phyloP scores from a whole-genome alignment of 2,888 invertebrate genomes.

The Lottia gigantea region DNA sequence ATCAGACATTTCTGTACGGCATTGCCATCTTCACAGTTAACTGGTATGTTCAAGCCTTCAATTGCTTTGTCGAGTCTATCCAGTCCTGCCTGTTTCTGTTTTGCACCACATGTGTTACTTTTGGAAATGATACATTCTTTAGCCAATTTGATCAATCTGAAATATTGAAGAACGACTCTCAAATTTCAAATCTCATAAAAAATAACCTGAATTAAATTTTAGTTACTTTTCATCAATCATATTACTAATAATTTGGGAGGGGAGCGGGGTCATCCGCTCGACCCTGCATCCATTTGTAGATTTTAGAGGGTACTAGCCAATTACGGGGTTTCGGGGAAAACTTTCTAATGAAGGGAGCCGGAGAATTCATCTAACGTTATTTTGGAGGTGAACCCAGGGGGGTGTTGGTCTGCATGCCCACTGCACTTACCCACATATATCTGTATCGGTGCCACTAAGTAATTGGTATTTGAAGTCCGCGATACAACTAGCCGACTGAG shows the following conservation, averaged over 20 bases:
- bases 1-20: neutral
- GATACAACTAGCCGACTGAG: slow-evolving; percentile 25
- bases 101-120: slow-evolving; percentile 25
- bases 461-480: slow-evolving; percentile 23
- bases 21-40: neutral
- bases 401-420: too few relatives aligned
- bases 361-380: too few relatives aligned
- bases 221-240: too few relatives aligned
- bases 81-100: slow-evolving; percentile 23
- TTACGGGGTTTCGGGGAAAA: too few relatives aligned
- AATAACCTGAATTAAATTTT: too few relatives aligned
- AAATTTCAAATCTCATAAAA: neutral
- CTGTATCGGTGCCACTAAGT: slow-evolving; percentile 14
- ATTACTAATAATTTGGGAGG: too few relatives aligned
- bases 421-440: slow-evolving; percentile 31
- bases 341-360: too few relatives aligned
- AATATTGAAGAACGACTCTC: neutral
- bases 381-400: too few relatives aligned
- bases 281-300: too few relatives aligned
- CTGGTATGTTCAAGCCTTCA: neutral
- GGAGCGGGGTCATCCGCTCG: too few relatives aligned
- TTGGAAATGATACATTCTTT: slow-evolving; percentile 21
- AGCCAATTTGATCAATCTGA: slow-evolving; percentile 24
- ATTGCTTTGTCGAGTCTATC: slow-evolving; percentile 14
- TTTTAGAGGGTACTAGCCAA: too few relatives aligned